A percentile compares a stretch with the other conserved stretches of the same genome.
These are phyloP conservation scores for Aphelenchoides avenae DNA, from an alignment of 1,140 invertebrate genomes.

Conservation along the genomic window DNA sequence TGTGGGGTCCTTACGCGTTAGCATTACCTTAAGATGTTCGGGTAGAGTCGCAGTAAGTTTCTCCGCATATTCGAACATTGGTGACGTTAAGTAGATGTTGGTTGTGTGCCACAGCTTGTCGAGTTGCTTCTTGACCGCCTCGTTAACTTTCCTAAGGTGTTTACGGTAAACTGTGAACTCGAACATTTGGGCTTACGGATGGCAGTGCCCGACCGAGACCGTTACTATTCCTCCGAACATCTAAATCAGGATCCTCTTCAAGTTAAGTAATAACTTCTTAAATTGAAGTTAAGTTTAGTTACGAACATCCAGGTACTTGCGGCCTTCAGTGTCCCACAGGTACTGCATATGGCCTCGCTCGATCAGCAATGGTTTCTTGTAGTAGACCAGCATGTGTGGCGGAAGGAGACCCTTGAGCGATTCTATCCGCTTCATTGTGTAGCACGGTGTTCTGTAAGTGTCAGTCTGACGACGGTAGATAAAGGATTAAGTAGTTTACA, in stretches of 20 bases:
- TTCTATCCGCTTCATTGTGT: too few species aligned
- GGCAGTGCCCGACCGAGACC: slow-evolving; percentile 92
- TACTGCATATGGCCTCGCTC: slow-evolving; percentile 84
- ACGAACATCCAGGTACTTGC: slow-evolving; percentile 86
- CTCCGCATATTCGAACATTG: slow-evolving; percentile 82
- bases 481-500: too few species aligned
- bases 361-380: slow-evolving; percentile 76
- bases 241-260: too few species aligned
- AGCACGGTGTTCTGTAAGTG: too few species aligned
- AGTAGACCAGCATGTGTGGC: slow-evolving; percentile 63
- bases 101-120: slow-evolving; percentile 82
- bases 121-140: slow-evolving; percentile 73
- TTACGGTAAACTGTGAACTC: too few species aligned
- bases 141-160: slow-evolving; percentile 65
- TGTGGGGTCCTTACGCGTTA: not conserved
- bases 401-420: too few species aligned
- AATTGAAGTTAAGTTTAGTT: too few species aligned
- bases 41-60: slow-evolving; percentile 77
- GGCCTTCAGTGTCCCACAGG: slow-evolving; percentile 79
- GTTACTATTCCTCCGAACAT: slow-evolving; percentile 88
- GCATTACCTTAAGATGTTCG: slow-evolving; percentile 72
- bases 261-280: too few species aligned
- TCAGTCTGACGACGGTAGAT: too few species aligned
- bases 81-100: slow-evolving; percentile 77
- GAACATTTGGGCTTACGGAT: slow-evolving; percentile 91